Base-by-base conservation (phyloP, 2,113 vertebrate species). In the Pollachius pollachius region DNA sequence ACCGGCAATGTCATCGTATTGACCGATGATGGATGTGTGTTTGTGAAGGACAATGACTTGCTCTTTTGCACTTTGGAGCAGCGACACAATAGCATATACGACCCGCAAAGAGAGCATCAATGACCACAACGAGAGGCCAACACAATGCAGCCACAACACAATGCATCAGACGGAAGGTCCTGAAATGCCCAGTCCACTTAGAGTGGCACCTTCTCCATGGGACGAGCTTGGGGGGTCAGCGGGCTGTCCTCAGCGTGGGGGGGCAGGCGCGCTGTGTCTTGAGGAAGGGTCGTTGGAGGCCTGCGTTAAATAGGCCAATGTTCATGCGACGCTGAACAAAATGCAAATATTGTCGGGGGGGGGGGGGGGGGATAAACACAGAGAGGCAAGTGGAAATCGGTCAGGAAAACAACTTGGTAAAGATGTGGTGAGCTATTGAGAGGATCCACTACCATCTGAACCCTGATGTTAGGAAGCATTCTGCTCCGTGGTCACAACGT, bases 281-380 rank as follows among this genome's bases (percentile, higher is more conserved):
- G 62, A 79, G 13, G 41, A 62, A 27, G 23, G 62, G 72, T 1
- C 30, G 30, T 30, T 30, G 30, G 56, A 78, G 70, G 73, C 58
- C 21, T 16, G 70, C 72, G 60, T 74, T 88, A 91, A 87, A 88
- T 89, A 76, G 90, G 82, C 57, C 89, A 80, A 87, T 87, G 78
- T 90, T 91, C 84, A 91, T 87, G 87, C 85, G 77, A 48, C 16
- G 30, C 77, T 89, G 88, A 83, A 23, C 85, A 83, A 86, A 84
- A 88, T 70, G 68, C 77, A 78, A 56, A 80, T 64, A 83, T 84
- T 81, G 76, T 48, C 78, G 83, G 30, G 3, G 30, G 2, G 27
- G 54, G 34, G 71, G n/a, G 19, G 52, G 25, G 68, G n/a, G 19
- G 57, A 60, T 59, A 64, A 62, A 88, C 71, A 71, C 72, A 80